Evolutionary conservation across 2,888 invertebrate genomes (phyloP).

Genomic region (Eumacrocentrus americanus): DNA sequence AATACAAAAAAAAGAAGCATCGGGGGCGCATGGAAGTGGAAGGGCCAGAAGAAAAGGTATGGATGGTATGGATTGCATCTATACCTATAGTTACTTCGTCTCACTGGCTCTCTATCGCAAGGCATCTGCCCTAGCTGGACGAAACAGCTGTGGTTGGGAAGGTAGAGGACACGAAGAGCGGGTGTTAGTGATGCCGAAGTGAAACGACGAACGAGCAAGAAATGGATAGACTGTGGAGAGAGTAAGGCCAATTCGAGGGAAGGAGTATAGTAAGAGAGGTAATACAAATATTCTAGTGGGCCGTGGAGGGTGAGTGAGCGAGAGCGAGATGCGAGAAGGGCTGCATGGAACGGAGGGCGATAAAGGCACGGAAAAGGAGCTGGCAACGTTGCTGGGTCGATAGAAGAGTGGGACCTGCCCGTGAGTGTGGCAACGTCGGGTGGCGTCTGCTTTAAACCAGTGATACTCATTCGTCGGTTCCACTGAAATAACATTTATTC

Average conservation of each 20-base stretch:
- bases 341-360: constrained; percentile 52
- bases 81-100: constrained; percentile 32
- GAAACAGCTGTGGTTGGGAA: constrained; percentile 48
- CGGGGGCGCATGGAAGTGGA: constrained; percentile 29
- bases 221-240: constrained; percentile 24
- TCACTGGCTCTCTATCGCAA: constrained; percentile 16
- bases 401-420: constrained; percentile 54
- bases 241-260: constrained; percentile 11
- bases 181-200: constrained; percentile 29
- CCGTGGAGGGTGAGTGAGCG: constrained; percentile 29
- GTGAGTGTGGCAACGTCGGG: constrained; percentile 54
- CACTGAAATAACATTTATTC: constrained; percentile 7
- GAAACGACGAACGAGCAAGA: constrained; percentile 13
- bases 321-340: constrained; percentile 39
- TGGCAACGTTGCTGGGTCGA: constrained; percentile 60
- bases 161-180: constrained; percentile 32
- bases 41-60: constrained; percentile 46
- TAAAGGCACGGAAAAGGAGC: constrained; percentile 55
- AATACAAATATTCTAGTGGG: constrained; percentile 26
- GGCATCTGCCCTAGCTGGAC: constrained; percentile 50
- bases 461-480: constrained; percentile 46
- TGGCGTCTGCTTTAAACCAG: constrained; percentile 53
- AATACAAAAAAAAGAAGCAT: constrained; percentile 24
- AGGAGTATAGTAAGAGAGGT: constrained; percentile 26
- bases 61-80: constrained; percentile 51